phyloP scores from a whole-genome alignment of 2,888 invertebrate genomes.

The Macrophya alboannulata region DNA sequence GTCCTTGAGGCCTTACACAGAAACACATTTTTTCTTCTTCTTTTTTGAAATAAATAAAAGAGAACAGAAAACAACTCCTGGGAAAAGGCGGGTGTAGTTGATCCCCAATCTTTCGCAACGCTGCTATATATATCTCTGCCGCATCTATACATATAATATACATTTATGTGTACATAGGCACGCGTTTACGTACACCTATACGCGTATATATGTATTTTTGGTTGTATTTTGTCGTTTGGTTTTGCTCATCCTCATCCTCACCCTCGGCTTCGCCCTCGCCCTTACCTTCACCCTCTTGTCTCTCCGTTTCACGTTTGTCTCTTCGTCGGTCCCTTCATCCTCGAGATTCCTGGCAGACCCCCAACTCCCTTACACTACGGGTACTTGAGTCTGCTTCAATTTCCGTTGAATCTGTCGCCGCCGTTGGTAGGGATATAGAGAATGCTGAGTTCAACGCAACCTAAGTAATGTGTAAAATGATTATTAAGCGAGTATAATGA shows the following conservation, averaged over 20 bases:
- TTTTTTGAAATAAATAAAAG: not conserved
- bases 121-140: slow-evolving; percentile 29
- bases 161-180: not conserved
- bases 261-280: not conserved
- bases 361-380: slow-evolving; percentile 10
- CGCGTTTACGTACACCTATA: not conserved
- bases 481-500: slow-evolving; percentile 37
- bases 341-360: slow-evolving; percentile 34
- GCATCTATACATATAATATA: slow-evolving; percentile 14
- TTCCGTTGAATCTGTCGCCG: slow-evolving; percentile 54
- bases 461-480: slow-evolving; percentile 43
- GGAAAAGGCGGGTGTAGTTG: slow-evolving; percentile 27
- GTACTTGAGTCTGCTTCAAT: slow-evolving; percentile 55
- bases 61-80: not conserved
- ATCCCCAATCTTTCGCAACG: slow-evolving; percentile 35
- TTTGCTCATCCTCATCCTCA: not conserved
- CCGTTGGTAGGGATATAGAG: slow-evolving; percentile 30
- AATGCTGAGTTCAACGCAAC: slow-evolving; percentile 39
- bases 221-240: slow-evolving; percentile 38
- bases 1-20: not conserved
- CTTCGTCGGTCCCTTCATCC: slow-evolving; percentile 38
- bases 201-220: not conserved
- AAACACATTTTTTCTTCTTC: not conserved
- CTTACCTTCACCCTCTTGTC: slow-evolving; percentile 16
- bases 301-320: slow-evolving; percentile 41